Percentiles rank a stretch among this genome's conserved stretches.
These are phyloP conservation scores for Xanthostigma xanthostigma DNA, from an alignment of 2,888 invertebrate genomes.

Conservation along the genomic window DNA sequence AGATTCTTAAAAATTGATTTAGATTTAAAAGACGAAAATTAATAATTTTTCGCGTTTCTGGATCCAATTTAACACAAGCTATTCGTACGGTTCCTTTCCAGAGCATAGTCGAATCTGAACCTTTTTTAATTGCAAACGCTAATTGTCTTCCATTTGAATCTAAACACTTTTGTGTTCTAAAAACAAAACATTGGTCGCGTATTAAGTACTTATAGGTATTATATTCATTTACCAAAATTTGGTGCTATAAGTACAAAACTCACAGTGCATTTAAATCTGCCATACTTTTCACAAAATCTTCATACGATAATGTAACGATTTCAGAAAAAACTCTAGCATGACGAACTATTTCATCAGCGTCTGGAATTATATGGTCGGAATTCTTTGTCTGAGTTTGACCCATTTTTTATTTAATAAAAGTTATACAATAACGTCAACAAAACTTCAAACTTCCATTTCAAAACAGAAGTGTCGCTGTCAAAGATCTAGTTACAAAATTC, in stretches of 20 bases:
- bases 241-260: constrained; percentile 16
- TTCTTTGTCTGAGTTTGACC: too few species aligned
- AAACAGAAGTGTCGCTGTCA: too few species aligned
- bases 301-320: constrained; percentile 33
- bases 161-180: constrained; percentile 41
- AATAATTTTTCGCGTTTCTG: constrained; percentile 34
- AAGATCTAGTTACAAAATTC: too few species aligned
- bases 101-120: constrained; percentile 43
- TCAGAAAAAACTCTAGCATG: constrained; percentile 29
- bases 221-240: not conserved
- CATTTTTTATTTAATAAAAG: too few species aligned
- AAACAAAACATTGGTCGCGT: constrained; percentile 6
- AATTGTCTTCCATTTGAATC: constrained; percentile 45
- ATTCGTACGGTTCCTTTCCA: constrained; percentile 57
- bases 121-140: constrained; percentile 47
- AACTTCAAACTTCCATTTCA: too few species aligned
- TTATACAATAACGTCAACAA: too few species aligned
- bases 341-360: constrained; percentile 17
- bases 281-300: constrained; percentile 40
- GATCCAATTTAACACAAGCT: constrained; percentile 44
- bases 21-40: constrained; percentile 43
- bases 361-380: too few species aligned
- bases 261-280: constrained; percentile 46
- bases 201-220: not conserved
- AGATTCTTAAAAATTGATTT: constrained; percentile 47